A percentile compares a stretch with the other conserved stretches of the same genome.
These are phyloP conservation scores for Lytechinus pictus DNA, from an alignment of 35 echinoderm and acorn worm species.

Conservation along the genomic window DNA sequence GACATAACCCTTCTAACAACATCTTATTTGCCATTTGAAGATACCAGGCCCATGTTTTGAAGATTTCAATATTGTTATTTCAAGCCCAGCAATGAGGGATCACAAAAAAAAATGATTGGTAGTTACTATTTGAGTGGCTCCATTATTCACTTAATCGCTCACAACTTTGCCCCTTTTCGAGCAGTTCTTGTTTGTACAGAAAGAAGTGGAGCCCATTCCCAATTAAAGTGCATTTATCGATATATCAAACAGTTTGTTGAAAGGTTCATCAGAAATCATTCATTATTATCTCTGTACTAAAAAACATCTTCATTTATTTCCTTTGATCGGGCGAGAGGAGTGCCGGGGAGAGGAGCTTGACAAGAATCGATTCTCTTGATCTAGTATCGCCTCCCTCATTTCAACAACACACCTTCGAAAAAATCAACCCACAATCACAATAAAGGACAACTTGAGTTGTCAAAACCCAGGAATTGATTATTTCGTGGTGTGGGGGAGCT, in stretches of 20 bases:
- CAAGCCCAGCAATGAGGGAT: neutral
- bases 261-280: neutral
- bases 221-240: neutral
- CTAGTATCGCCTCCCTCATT: neutral
- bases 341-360: neutral
- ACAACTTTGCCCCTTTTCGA: neutral
- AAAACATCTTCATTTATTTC: neutral
- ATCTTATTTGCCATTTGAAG: neutral
- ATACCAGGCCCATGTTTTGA: neutral
- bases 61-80: neutral
- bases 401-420: neutral
- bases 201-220: neutral
- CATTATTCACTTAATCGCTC: neutral
- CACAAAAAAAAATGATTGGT: neutral
- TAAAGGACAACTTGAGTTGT: conserved; percentile 11
- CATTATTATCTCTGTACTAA: neutral
- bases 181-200: neutral
- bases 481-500: neutral
- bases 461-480: neutral
- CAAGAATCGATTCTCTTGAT: neutral
- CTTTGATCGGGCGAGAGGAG: neutral
- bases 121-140: neutral
- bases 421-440: neutral
- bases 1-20: neutral
- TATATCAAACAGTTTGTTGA: neutral